Evolutionary conservation across 2,113 vertebrate species (phyloP), one percentile per base, ranked within the genome.

Genomic region (Chaenogobius annularis): DNA sequence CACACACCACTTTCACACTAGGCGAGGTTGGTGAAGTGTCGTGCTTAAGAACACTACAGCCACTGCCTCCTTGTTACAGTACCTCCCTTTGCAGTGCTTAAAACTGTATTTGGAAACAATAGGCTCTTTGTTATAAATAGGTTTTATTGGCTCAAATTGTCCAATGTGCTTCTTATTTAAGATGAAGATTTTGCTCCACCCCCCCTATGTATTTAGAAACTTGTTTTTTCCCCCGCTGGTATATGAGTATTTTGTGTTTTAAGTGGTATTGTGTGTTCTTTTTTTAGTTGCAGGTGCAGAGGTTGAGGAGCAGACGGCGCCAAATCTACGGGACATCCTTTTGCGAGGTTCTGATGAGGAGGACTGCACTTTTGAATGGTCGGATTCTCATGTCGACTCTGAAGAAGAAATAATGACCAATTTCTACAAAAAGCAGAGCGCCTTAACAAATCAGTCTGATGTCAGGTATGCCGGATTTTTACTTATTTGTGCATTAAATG

Each of bases 281-380:
- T 31, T 48, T 78, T 85, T 40, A 40, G 74, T 52, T 89, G 85
- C 71, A 66, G 83, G 69, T 19, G 67, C 59, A 15, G 89, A 85
- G 52, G 54, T 69, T 46, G 90, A 91, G 66, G 59, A 73, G 65
- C 88, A 88, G 69, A 69, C 78, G 64, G 56, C 74, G 5, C 65
- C 79, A 66, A 87, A 89, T 12, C 70, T 93, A 54, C 64, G 6
- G 7, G 81, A 93, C 55, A 93, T 92, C 62, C 92, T 94, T 7
- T 85, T 90, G 7, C 88, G 86, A 66, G 86, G 75, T 73, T 88
- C 90, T 7, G 92, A 93, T 58, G 83, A 80, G 35, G 91, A 92
- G 46, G 81, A 91, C 0, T 80, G 54, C 37, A n/a, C 2, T 3
- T 65, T 81, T 46, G 85, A 87, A 63, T 48, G 79, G 31, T 78